Percentiles rank a stretch among this genome's conserved stretches.
Conservation (phyloP, 2,797 vertebrate genomes). For the Sebastes kiyomatsui region DNA sequence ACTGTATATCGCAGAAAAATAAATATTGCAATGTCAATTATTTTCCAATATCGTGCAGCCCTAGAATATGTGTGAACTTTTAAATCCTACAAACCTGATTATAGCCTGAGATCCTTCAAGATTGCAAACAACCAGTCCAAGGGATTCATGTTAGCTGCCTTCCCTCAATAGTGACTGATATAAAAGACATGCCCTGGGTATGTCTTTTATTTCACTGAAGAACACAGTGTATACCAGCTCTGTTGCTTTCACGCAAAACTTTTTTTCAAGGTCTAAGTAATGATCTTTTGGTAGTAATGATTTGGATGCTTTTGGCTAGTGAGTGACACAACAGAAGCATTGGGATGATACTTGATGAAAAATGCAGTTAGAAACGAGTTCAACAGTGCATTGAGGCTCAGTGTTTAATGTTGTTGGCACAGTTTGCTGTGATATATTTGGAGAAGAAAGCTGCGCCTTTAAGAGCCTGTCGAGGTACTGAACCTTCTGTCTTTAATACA, state of each 20-base stretch:
- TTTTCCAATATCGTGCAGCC: not conserved
- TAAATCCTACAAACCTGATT: not conserved
- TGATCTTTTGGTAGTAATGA: not conserved
- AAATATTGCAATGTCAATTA: too few species aligned
- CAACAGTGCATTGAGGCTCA: not conserved
- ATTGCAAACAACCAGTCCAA: not conserved
- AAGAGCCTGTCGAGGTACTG: not conserved
- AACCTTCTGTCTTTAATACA: constrained; percentile 14
- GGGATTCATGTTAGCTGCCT: not conserved
- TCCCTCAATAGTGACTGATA: not conserved
- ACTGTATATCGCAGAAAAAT: too few species aligned
- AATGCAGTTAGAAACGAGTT: not conserved
- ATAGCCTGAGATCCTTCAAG: not conserved
- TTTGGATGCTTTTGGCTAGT: not conserved
- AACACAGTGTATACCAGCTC: not conserved
- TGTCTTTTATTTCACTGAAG: not conserved
- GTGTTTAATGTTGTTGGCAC: not conserved
- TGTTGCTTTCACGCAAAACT: not conserved
- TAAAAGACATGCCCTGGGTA: not conserved
- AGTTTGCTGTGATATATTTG: not conserved
- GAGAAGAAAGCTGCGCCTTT: constrained; percentile 2
- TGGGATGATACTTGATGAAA: not conserved
- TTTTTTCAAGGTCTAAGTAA: not conserved
- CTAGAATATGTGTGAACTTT: not conserved
- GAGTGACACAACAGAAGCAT: not conserved